phyloP scores from a whole-genome alignment of 1,140 invertebrate genomes.

The Trichonephila inaurata region DNA sequence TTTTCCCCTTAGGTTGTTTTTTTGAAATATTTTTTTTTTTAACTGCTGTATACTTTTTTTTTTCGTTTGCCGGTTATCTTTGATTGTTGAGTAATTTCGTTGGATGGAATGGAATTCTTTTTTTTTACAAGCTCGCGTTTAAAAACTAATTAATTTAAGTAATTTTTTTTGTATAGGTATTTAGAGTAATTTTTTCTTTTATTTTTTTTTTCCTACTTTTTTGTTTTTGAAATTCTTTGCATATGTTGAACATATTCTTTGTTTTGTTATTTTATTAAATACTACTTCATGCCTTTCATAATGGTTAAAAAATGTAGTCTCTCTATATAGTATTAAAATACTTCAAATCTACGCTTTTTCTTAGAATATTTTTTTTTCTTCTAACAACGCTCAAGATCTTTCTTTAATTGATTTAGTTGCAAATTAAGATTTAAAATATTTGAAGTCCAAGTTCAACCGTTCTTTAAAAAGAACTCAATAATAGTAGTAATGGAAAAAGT shows the following conservation, averaged over 20 bases:
- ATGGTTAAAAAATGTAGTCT: too few relatives aligned
- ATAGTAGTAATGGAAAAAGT: too few relatives aligned
- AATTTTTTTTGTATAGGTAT: neutral
- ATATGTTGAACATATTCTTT: neutral
- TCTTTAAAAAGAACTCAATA: too few relatives aligned
- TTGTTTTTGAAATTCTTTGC: neutral
- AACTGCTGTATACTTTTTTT: neutral
- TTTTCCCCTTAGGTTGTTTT: neutral
- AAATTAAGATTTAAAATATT: too few relatives aligned
- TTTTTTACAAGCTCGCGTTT: neutral
- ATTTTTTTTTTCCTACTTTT: neutral
- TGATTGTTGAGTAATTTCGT: slow-evolving; percentile 24
- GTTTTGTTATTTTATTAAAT: neutral
- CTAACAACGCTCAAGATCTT: neutral
- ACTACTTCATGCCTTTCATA: neutral
- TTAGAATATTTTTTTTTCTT: neutral
- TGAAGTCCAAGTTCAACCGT: too few relatives aligned
- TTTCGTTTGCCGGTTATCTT: neutral
- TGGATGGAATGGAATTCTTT: neutral
- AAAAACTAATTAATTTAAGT: slow-evolving; percentile 56
- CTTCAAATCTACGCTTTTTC: neutral
- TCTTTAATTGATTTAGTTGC: neutral
- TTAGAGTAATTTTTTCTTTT: neutral
- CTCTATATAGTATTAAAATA: neutral
- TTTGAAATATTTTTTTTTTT: too few relatives aligned